Base-by-base conservation (phyloP, 2,797 vertebrate species). In the Anisognathus igniventris region DNA sequence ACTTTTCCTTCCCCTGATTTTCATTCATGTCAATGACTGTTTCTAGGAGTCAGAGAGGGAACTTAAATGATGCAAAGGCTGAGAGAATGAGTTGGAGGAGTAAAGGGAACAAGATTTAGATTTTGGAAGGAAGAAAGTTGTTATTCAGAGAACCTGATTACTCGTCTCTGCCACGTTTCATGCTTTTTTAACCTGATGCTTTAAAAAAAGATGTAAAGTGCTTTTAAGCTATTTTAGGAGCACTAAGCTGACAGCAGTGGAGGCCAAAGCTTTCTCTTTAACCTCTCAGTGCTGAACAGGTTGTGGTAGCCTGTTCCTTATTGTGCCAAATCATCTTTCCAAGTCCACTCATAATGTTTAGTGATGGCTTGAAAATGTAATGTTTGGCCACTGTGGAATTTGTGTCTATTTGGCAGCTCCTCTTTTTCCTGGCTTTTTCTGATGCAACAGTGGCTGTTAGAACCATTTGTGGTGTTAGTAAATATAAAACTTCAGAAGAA, bases 121-220 rank as follows among this genome's bases (percentile, higher is more conserved):
- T 72, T 77, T 91, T 91, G 81, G 42, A 92, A 87, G n/a, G 54
- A 61, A 91, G 40, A 31, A 51, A n/a, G 65, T 21, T 92, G 50
- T 91, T 89, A 89, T 74, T 95, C 88, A 82, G 50, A 85, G 77
- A 47, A 91, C 21, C 7, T 67, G 51, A 86, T 92, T 84, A 73
- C 56, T 86, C 1, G 3, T 74, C 37, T 92, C 67, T 93, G 74
- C 42, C 80, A 89, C 64, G 87, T 93, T 94, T 95, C 45, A 44
- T 30, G 33, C 7, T 73, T 74, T 57, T 66, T 84, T 65, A 44
- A 68, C 88, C 60, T 83, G 23, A 45, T 58, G 42, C 68, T 92
- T 91, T 94, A 89, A 85, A 95, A 71, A 70, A 92, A 92, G 51
- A 68, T 48, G 14, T 83, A 72, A 91, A 87, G 65, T 74, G 21